phyloP scores from a whole-genome alignment of 2,888 invertebrate species.

The Meganola albula region DNA sequence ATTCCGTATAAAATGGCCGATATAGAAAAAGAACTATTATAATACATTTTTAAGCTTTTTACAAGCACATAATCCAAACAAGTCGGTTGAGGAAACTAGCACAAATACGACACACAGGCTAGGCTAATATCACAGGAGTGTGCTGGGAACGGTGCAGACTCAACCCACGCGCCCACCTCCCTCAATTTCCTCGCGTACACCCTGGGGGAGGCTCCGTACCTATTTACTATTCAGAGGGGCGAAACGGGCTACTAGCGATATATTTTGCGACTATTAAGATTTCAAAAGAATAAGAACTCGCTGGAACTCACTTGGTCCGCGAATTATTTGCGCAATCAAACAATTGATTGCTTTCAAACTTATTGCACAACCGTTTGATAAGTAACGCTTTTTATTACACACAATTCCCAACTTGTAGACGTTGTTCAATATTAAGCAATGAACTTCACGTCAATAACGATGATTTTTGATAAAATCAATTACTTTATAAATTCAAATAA shows the following conservation, averaged over 20 bases:
- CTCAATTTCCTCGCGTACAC: slow-evolving; percentile 21
- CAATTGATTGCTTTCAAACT: slow-evolving; percentile 37
- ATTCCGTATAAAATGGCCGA: slow-evolving; percentile 66
- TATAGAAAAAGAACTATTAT: slow-evolving; percentile 52
- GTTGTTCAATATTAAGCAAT: slow-evolving; percentile 27
- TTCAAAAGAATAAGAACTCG: slow-evolving; percentile 59
- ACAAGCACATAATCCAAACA: slow-evolving; percentile 66
- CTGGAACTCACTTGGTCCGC: slow-evolving; percentile 43
- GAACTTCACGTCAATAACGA: slow-evolving; percentile 20
- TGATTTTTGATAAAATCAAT: slow-evolving; percentile 14
- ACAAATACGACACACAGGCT: slow-evolving; percentile 76
- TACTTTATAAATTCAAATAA: slow-evolving; percentile 13
- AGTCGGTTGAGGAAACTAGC: slow-evolving; percentile 68
- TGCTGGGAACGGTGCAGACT: slow-evolving; percentile 69
- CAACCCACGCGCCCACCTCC: slow-evolving; percentile 27
- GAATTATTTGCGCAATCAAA: slow-evolving; percentile 48
- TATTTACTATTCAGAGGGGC: slow-evolving; percentile 73
- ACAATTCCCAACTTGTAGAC: slow-evolving; percentile 32
- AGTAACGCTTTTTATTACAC: slow-evolving; percentile 37
- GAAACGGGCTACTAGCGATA: slow-evolving; percentile 65
- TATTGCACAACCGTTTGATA: slow-evolving; percentile 45
- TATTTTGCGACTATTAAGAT: slow-evolving; percentile 74
- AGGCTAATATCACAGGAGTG: slow-evolving; percentile 78
- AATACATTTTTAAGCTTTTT: slow-evolving; percentile 56
- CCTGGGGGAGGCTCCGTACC: slow-evolving; percentile 46